phyloP scores from a whole-genome alignment of 2,888 invertebrate species.

The Hypselothyrea guttata region DNA sequence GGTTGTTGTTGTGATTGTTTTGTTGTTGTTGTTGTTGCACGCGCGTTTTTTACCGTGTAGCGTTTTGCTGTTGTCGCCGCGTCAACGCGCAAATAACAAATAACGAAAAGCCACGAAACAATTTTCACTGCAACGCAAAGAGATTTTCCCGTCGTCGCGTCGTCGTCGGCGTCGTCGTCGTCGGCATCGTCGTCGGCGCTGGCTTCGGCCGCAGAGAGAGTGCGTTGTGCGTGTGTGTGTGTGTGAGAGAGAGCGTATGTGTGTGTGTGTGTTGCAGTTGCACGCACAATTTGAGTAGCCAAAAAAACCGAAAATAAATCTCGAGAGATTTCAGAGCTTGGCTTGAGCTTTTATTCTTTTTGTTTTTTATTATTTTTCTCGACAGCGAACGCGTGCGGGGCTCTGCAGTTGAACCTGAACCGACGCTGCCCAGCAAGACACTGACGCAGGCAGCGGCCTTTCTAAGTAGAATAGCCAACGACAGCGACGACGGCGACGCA shows the following conservation, averaged over 20 bases:
- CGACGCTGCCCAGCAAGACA: slow-evolving; percentile 81
- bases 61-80: slow-evolving; percentile 76
- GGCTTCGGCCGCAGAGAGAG: slow-evolving; percentile 60
- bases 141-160: slow-evolving; percentile 72
- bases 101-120: slow-evolving; percentile 78
- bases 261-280: slow-evolving; percentile 39
- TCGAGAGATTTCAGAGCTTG: slow-evolving; percentile 12
- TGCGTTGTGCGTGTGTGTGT: slow-evolving; percentile 8
- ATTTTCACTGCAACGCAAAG: slow-evolving; percentile 75
- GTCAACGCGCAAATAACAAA: slow-evolving; percentile 82
- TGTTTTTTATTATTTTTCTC: slow-evolving; percentile 1
- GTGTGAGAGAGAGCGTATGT: slow-evolving; percentile 11
- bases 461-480: slow-evolving; percentile 78
- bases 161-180: slow-evolving; percentile 55
- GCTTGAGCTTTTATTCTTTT: slow-evolving; percentile 22
- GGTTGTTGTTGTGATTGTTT: slow-evolving; percentile 32
- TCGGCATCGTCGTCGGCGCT: slow-evolving; percentile 30
- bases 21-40: slow-evolving; percentile 47
- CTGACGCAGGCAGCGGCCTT: slow-evolving; percentile 72
- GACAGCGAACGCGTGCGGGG: slow-evolving; percentile 70
- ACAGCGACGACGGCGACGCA: slow-evolving; percentile 25
- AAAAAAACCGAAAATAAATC: slow-evolving; percentile 34
- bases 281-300: slow-evolving; percentile 64
- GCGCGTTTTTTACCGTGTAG: slow-evolving; percentile 48
- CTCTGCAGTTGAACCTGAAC: slow-evolving; percentile 80